Evolutionary conservation across 2,113 vertebrate species (phyloP), one percentile per base, ranked within the genome.

Genomic region (Geococcyx californianus): DNA sequence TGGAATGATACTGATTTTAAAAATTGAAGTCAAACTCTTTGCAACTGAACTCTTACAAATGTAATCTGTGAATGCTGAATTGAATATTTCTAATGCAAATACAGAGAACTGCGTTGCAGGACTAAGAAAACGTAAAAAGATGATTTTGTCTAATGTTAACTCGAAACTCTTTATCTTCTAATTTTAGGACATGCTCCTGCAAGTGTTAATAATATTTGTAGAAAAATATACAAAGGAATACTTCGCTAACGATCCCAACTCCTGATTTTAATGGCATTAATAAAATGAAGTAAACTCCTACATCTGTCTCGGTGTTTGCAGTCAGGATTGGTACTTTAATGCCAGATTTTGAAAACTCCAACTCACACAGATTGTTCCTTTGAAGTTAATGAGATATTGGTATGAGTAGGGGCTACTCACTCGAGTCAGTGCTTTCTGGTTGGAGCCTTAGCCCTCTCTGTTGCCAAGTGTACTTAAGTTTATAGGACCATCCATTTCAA

Each of bases 401-500:
- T 95, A 81, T 84, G 95, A 95, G 75, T 47, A 91, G 84, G 64
- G 78, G 74, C 94, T 91, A 94, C 91, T 97, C 93, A 84, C 87
- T 93, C 44, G 62, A 83, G 90, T 55, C 44, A 56, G 66, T 67
- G 91, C 92, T 86, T 94, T 87, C 81, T 83, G 89, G 60, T 96
- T 92, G 68, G 80, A 92, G 69, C 81, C 85, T 91, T 87, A 83
- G 67, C 88, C 72, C 83, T 93, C 94, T 95, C 96, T 97, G 47
- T 93, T 94, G 96, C 96, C 97, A 97, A 98, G 95, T 95, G 88
- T 94, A 95, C 97, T 97, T 80, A 97, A 94, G 97, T 98, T 98
- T 98, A 98, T 97, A 96, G 96, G 97, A 97, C 92, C 97, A 97
- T 96, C 97, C 94, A 97, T 98, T 98, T 96, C 98, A 95, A 98